A percentile compares a stretch with the other conserved stretches of the same genome.
Conservation (phyloP, 2,113 vertebrate genomes). For the Caranx melampygus region DNA sequence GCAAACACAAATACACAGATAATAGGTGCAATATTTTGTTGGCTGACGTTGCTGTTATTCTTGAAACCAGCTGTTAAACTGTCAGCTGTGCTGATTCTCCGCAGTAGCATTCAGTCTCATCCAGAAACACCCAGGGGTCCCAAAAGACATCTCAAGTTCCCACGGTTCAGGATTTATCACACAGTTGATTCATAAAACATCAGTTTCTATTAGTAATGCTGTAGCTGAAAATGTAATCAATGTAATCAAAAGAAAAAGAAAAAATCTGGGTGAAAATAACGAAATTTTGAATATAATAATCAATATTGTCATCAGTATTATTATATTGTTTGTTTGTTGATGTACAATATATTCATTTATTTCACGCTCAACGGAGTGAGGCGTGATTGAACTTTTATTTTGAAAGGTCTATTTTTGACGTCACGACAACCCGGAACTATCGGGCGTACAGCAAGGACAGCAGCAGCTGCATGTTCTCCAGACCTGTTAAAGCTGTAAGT, state of each 20-base stretch:
- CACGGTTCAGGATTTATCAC: conserved; percentile 18
- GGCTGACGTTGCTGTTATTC: conserved; percentile 1
- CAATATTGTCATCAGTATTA: not conserved
- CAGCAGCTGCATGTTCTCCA: not conserved
- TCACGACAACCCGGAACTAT: conserved; percentile 64
- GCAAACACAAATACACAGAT: not conserved
- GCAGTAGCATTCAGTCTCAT: not conserved
- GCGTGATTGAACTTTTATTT: conserved; percentile 55
- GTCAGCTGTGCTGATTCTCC: not conserved
- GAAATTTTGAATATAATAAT: no score
- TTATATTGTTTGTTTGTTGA: no score
- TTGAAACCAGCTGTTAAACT: conserved; percentile 1
- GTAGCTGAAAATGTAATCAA: not conserved
- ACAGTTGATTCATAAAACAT: not conserved
- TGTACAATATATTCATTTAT: no score
- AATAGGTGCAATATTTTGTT: not conserved
- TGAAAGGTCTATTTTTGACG: conserved; percentile 33
- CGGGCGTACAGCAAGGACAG: conserved; percentile 49
- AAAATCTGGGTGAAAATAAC: not conserved
- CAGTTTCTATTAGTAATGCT: not conserved
- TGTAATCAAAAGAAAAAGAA: not conserved
- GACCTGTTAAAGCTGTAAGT: conserved; percentile 9
- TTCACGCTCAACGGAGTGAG: not conserved
- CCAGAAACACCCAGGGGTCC: conserved; percentile 36
- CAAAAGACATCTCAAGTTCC: not conserved